Percentiles rank a stretch among this genome's conserved stretches.
Evolutionary conservation across 2,113 vertebrate species (phyloP).

Genomic region (Ranitomeya variabilis): DNA sequence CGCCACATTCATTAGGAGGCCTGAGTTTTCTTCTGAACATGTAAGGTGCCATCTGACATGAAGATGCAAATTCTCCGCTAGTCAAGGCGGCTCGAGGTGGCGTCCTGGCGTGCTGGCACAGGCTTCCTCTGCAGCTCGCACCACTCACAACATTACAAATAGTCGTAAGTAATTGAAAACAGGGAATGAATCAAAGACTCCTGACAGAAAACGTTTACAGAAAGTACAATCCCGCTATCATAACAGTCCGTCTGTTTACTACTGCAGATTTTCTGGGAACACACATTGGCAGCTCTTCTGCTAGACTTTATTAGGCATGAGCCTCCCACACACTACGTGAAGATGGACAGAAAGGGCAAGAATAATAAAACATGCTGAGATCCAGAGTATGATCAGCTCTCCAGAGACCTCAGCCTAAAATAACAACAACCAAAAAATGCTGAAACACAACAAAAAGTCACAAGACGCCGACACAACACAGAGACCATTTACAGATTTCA

Average conservation of each 20-base stretch:
- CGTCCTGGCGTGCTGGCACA: not conserved
- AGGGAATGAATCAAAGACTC: not conserved
- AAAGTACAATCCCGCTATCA: not conserved
- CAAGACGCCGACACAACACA: constrained; percentile 9
- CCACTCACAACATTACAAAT: constrained; percentile 3
- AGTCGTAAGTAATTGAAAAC: not conserved
- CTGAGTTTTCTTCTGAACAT: too few species aligned
- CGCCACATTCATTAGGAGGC: too few species aligned
- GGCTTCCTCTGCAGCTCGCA: not conserved
- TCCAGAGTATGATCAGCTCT: not conserved
- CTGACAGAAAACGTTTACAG: not conserved
- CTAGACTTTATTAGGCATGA: not conserved
- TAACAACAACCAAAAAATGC: constrained; percentile 14
- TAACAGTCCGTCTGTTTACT: constrained; percentile 25
- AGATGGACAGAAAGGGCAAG: not conserved
- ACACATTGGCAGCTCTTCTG: constrained; percentile 1
- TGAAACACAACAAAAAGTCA: not conserved
- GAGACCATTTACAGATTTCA: not conserved
- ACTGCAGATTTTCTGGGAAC: constrained; percentile 12
- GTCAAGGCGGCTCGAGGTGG: not conserved
- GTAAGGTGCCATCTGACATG: too few species aligned
- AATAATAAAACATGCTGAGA: constrained; percentile 5
- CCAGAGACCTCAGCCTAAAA: not conserved
- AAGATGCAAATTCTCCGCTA: too few species aligned
- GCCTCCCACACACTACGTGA: constrained; percentile 22